Percentiles rank a stretch among this genome's conserved stretches.
Conservation (phyloP, 2,888 invertebrate genomes). For the Mechanitis messenoides region DNA sequence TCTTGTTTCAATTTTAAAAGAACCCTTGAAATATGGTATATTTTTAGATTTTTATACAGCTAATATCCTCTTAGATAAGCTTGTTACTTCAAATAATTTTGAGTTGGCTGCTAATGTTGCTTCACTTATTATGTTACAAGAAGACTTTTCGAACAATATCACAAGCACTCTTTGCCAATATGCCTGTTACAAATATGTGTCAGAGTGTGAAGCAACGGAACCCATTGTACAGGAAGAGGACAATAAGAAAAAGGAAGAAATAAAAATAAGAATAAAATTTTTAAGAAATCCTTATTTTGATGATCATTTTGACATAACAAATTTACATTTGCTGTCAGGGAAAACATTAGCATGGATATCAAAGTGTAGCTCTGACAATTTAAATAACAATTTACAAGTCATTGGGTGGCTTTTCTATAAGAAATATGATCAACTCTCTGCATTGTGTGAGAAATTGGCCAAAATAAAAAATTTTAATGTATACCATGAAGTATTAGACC, state of each 20-base stretch:
- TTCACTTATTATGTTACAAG: slow-evolving; percentile 89
- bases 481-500: slow-evolving; percentile 49
- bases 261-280: slow-evolving; percentile 85
- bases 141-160: slow-evolving; percentile 86
- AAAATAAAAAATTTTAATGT: slow-evolving; percentile 45
- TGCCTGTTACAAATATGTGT: slow-evolving; percentile 84
- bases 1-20: slow-evolving; percentile 83
- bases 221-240: slow-evolving; percentile 31
- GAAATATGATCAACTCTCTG: slow-evolving; percentile 76
- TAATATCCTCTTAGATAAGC: slow-evolving; percentile 87
- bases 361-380: slow-evolving; percentile 58
- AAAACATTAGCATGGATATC: slow-evolving; percentile 86
- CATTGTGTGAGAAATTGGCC: slow-evolving; percentile 41
- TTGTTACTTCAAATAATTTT: slow-evolving; percentile 82
- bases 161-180: slow-evolving; percentile 82
- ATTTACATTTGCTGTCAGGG: slow-evolving; percentile 83
- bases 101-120: slow-evolving; percentile 86
- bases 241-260: slow-evolving; percentile 65
- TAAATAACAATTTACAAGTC: slow-evolving; percentile 77
- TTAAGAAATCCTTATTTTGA: slow-evolving; percentile 90
- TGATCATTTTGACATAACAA: slow-evolving; percentile 91
- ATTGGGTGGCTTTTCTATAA: slow-evolving; percentile 81
- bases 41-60: slow-evolving; percentile 90
- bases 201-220: slow-evolving; percentile 39
- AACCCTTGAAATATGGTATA: slow-evolving; percentile 91